Conservation (phyloP, 2,797 vertebrate species). For the Phataginus tetradactyla region DNA sequence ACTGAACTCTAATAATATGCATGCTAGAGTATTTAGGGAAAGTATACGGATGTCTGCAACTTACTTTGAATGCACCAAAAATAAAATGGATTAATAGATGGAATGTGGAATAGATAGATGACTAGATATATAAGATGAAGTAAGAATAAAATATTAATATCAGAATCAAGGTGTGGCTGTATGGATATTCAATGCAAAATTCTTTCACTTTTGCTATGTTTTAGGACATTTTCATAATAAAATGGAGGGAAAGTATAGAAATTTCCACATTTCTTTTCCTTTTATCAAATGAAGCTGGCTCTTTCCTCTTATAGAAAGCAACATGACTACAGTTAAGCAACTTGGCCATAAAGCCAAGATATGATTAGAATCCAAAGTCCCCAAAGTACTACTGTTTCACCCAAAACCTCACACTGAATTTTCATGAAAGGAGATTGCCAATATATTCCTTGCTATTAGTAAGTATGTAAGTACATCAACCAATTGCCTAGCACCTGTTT, state of each 20-base stretch:
- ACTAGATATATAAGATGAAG: not conserved
- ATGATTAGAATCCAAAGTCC: not conserved
- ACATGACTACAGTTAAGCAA: not conserved
- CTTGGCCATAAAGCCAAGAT: not conserved
- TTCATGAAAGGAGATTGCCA: not conserved
- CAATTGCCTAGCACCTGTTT: not conserved
- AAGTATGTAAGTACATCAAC: not conserved
- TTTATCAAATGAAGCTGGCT: not conserved
- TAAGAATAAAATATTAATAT: not conserved
- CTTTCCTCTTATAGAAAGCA: not conserved
- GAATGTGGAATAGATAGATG: not conserved
- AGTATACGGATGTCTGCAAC: not conserved
- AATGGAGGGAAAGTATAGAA: not conserved
- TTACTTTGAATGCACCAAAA: not conserved
- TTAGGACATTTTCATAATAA: not conserved
- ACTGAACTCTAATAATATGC: not conserved
- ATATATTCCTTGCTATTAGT: not conserved
- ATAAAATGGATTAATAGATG: not conserved
- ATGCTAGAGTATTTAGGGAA: not conserved
- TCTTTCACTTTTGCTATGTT: not conserved
- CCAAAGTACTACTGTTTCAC: not conserved
- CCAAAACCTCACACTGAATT: not conserved
- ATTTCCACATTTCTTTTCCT: not conserved
- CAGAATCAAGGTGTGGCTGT: not conserved
- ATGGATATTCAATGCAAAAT: not conserved